Percentiles rank a stretch among this genome's conserved stretches.
phyloP scores from a whole-genome alignment of 2,797 vertebrate genomes.

The Staurois parvus region DNA sequence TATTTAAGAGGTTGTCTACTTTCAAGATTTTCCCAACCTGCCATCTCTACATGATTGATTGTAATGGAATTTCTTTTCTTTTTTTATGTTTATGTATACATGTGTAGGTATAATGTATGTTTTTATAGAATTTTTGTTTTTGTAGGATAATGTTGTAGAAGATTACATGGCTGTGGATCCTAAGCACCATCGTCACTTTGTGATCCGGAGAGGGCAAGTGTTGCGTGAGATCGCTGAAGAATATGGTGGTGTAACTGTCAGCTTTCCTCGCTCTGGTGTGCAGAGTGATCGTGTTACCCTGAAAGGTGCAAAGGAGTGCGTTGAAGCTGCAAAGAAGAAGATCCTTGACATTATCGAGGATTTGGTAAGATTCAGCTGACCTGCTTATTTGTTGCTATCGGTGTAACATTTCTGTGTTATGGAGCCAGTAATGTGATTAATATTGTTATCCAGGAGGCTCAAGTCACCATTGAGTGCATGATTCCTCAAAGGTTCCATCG shows the following conservation, averaged over 20 bases:
- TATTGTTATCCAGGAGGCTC: conserved; percentile 85
- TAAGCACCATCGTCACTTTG: conserved; percentile 95
- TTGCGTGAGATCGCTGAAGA: conserved; percentile 94
- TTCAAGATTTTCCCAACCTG: too few relatives aligned
- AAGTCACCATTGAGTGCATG: conserved; percentile 93
- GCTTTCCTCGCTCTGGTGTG: conserved; percentile 91
- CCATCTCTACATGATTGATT: too few relatives aligned
- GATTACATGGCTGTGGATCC: conserved; percentile 92
- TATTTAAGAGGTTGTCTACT: too few relatives aligned
- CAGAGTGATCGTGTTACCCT: conserved; percentile 94
- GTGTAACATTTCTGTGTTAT: neutral
- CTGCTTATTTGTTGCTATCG: neutral
- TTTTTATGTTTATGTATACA: too few relatives aligned
- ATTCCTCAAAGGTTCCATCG: conserved; percentile 95
- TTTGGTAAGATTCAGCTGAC: conserved; percentile 79
- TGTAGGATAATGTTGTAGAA: conserved; percentile 93
- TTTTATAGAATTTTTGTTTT: too few relatives aligned
- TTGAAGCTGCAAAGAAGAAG: conserved; percentile 96
- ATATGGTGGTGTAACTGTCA: conserved; percentile 96
- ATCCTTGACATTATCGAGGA: conserved; percentile 96
- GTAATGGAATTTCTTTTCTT: too few relatives aligned
- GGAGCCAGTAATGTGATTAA: neutral
- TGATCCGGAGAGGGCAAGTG: conserved; percentile 93
- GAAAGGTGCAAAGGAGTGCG: conserved; percentile 97
- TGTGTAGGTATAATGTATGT: neutral